Base-by-base conservation (phyloP, 1,140 invertebrate genomes). In the Aphis gossypii region DNA sequence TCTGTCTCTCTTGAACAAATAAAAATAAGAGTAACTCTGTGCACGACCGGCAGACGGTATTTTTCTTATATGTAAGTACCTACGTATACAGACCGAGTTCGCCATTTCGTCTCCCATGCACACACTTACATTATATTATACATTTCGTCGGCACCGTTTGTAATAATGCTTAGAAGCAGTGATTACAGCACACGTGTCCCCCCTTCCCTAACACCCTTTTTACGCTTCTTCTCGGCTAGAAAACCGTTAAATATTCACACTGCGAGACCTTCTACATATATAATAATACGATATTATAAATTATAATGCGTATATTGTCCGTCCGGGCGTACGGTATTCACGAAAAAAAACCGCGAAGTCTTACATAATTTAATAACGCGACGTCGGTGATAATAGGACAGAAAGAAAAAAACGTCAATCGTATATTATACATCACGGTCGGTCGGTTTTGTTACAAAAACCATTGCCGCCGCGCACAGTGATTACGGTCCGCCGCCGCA, bases 1-100 rank as follows among this genome's bases (percentile, higher is more conserved):
- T 86, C 2, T 30, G 30, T 86, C 84, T 86, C 51, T 48, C 20
- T 51, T 9, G 9, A 5, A 56, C 68, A 21, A 35, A 92, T 92
- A 92, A 92, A 92, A 92, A 92, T 84, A 92, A 92, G 91, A 84
- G 91, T 92, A 92, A 76, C 11, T 83, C 46, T 25, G 90, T 83
- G 68, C 68, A 92, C 91, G 91, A 92, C 46, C 46, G n/a, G 76
- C 41, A 46, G 91, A 41, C 23, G 88, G 88, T 56, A 89, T 89
- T 89, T 89, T 54, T 89, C 44, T 38, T 48, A 48, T 35, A 30
- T 54, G 9, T n/a, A 18, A 14, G 5, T n/a, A 30, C 38, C 38
- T 41, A 46, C 35, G 14, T 83, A 83, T 84, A 35, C 7, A 54
- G 11, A 51, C 44, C 11, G n/a, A 35, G 51, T 54, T 89, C 54